phyloP scores from a whole-genome alignment of 2,797 vertebrate species.

The Scleropages formosus region DNA sequence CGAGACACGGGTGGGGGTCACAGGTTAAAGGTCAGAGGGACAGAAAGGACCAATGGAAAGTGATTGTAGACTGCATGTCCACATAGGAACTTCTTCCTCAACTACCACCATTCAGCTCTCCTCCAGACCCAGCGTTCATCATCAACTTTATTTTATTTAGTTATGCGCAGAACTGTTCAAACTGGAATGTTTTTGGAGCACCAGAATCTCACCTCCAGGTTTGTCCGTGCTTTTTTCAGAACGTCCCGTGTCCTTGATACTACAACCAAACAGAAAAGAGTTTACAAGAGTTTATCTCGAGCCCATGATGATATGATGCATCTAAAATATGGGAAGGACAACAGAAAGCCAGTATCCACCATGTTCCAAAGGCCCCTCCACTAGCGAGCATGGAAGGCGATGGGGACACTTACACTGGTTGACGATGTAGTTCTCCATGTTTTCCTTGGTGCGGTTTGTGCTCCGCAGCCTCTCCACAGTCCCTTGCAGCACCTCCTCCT shows the following conservation, averaged over 20 bases:
- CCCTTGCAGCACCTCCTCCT: conserved; percentile 79
- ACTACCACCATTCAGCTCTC: not conserved
- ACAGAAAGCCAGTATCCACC: no score
- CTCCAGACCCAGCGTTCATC: not conserved
- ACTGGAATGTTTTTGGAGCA: not conserved
- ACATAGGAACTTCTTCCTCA: not conserved
- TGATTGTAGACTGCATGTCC: no score
- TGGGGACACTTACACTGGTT: conserved; percentile 76
- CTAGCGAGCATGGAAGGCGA: no score
- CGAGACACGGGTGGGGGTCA: conserved; percentile 29
- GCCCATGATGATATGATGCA: no score
- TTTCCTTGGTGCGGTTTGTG: conserved; percentile 81
- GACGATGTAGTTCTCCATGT: conserved; percentile 89
- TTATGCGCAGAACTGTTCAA: no score
- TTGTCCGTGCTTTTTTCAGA: conserved; percentile 87
- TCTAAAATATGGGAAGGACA: no score
- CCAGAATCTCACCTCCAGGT: conserved; percentile 78
- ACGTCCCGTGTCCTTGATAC: conserved; percentile 90
- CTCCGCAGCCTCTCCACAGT: conserved; percentile 71
- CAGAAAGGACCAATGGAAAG: not conserved
- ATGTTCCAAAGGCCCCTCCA: no score
- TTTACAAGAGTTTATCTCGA: no score
- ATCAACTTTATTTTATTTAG: no score
- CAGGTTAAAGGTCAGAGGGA: conserved; percentile 39
- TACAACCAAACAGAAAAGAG: conserved; percentile 49